A percentile compares a stretch with the other conserved stretches of the same genome.
Conservation (phyloP, 1,140 invertebrate species). For the Drosophila burlai region DNA sequence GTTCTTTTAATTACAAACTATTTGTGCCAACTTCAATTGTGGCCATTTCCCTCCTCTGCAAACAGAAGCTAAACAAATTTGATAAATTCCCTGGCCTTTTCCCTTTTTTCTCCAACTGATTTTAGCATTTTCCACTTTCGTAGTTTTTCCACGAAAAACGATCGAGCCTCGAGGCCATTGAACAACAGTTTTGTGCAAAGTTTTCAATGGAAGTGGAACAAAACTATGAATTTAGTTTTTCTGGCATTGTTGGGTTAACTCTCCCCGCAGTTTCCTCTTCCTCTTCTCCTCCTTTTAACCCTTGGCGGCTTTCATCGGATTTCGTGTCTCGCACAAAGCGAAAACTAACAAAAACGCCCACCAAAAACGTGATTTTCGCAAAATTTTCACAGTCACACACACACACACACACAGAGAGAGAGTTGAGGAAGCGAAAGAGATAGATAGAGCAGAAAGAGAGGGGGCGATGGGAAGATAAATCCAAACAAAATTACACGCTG, state of each 20-base stretch:
- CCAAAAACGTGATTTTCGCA: constrained; percentile 52
- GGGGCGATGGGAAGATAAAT: constrained; percentile 48
- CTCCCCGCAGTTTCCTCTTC: constrained; percentile 10
- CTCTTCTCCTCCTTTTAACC: not conserved
- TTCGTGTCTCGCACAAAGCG: constrained; percentile 49
- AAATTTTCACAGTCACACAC: constrained; percentile 29
- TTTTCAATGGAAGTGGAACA: constrained; percentile 54
- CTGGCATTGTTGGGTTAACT: constrained; percentile 49
- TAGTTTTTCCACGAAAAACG: constrained; percentile 30
- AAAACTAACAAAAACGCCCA: constrained; percentile 54
- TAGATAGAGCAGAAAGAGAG: not conserved
- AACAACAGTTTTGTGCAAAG: constrained; percentile 34
- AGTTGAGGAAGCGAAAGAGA: constrained; percentile 10
- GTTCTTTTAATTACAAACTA: not conserved
- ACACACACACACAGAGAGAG: constrained; percentile 1
- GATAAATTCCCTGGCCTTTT: constrained; percentile 13
- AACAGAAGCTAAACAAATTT: constrained; percentile 35
- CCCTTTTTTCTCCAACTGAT: not conserved
- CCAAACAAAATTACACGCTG: constrained; percentile 78
- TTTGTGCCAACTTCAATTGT: constrained; percentile 7
- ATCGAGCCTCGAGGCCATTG: constrained; percentile 45
- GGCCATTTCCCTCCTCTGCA: not conserved
- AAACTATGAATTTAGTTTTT: constrained; percentile 54
- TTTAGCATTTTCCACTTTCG: constrained; percentile 5
- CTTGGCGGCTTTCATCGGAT: constrained; percentile 25